Evolutionary conservation across 2,888 invertebrate genomes (phyloP), one percentile per base, ranked within the genome.

Genomic region (Drosophila anomalata): DNA sequence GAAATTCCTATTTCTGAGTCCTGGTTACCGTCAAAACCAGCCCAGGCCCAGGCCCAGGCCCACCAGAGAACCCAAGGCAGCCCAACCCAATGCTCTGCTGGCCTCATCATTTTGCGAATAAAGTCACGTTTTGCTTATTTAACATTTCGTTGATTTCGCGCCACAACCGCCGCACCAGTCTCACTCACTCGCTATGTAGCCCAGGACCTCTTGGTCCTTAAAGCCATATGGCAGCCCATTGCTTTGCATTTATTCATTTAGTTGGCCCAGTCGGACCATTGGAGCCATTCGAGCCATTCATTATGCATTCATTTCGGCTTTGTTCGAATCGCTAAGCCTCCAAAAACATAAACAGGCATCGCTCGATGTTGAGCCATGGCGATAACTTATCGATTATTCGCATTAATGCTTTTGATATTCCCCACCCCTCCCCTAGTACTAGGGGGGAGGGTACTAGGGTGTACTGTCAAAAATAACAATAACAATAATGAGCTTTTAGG

Each of bases 51-150:
- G 17, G 17, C 17, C 17, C 1, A 14, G 14, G 14, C 14, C 14
- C 14, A 14, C 14, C 14, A 17, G 17, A 17, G 17, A 17, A 17
- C 22, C 22, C 3, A 4, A 24, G 22, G 9, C 9, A 33, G n/a
- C 20, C 14, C 54, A 51, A 12, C 20, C 50, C 62, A 12, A 36
- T 29, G 2, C 42, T 17, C 17, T 17, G 70, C 66, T 67, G 56
- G 65, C 50, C 67, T 68, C 87, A 82, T 82, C 79, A 82, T 82
- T 87, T 87, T 83, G 65, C 60, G 70, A 86, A 88, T 79, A 88
- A 86, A 79, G 83, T 83, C 83, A 86, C 83, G 83, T 88, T 88
- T 77, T 88, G 88, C 83, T 83, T 88, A 86, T 86, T 83, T 87
- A 82, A 87, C 88, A 87, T 85, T 83, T 87, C 77, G 83, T 74